These are phyloP conservation scores for Oegoconia quadripuncta DNA, from an alignment of 2,888 invertebrate species.

Conservation along the genomic window DNA sequence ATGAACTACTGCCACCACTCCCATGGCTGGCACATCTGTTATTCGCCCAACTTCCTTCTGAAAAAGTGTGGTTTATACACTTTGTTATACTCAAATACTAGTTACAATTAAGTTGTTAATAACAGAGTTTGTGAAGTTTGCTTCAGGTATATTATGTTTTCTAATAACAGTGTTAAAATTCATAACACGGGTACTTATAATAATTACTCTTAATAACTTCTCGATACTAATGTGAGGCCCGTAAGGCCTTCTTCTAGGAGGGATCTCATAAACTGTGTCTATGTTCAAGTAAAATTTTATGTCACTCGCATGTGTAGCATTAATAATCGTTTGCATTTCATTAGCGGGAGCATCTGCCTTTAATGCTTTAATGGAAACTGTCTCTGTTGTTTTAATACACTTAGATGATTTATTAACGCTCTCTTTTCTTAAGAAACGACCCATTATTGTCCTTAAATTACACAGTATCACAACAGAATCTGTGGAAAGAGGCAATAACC, in stretches of 20 bases:
- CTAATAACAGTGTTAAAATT: conserved; percentile 27
- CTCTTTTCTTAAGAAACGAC: neutral
- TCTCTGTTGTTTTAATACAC: neutral
- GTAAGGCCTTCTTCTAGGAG: conserved; percentile 26
- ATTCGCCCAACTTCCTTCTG: too few relatives aligned
- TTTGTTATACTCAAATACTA: too few relatives aligned
- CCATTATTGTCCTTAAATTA: conserved; percentile 10
- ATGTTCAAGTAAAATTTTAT: conserved; percentile 11
- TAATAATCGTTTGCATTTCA: conserved; percentile 20
- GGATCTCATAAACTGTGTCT: conserved; percentile 9
- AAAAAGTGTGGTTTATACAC: too few relatives aligned
- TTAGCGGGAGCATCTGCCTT: conserved; percentile 22
- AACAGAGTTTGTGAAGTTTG: neutral
- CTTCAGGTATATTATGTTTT: neutral
- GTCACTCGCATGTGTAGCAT: conserved; percentile 12
- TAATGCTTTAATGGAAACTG: conserved; percentile 13
- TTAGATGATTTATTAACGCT: conserved; percentile 9
- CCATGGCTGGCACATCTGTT: too few relatives aligned
- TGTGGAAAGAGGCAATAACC: conserved; percentile 36
- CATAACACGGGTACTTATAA: conserved; percentile 32
- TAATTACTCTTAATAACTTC: conserved; percentile 31
- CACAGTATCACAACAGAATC: conserved; percentile 2
- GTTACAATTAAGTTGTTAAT: too few relatives aligned
- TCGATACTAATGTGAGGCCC: conserved; percentile 29
- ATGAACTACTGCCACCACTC: too few relatives aligned